Conservation (phyloP, 2,797 vertebrate genomes). For the Neosalanx taihuensis region DNA sequence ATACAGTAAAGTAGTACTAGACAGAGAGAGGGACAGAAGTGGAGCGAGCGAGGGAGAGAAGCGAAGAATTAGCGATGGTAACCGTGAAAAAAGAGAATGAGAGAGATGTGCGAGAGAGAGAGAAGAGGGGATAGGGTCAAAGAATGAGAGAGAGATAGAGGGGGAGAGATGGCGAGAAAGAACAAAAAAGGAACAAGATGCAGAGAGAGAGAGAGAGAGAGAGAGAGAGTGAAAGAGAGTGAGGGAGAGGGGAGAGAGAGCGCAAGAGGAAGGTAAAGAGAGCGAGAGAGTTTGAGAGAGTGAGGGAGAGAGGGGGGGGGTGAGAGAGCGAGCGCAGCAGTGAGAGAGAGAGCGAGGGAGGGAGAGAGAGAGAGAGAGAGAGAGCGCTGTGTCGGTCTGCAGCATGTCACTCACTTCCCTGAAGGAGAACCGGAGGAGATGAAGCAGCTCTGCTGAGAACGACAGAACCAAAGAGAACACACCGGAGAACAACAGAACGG, state of each 20-base stretch:
- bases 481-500: conserved; percentile 19
- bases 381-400: conserved; percentile 13
- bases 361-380: not conserved
- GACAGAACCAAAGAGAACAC: conserved; percentile 12
- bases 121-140: too few relatives aligned
- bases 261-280: conserved; percentile 8
- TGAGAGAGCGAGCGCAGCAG: not conserved
- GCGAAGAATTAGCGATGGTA: not conserved
- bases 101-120: not conserved
- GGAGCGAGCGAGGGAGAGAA: not conserved
- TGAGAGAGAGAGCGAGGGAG: not conserved
- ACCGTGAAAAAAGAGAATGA: not conserved
- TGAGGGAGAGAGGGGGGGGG: not conserved
- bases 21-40: not conserved
- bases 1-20: not conserved
- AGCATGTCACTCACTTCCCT: conserved; percentile 37
- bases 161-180: not conserved
- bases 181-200: not conserved
- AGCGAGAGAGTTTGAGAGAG: conserved; percentile 1
- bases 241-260: not conserved
- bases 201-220: not conserved
- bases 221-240: conserved; percentile 5
- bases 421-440: conserved; percentile 31
- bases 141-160: not conserved
- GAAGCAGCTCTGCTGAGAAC: conserved; percentile 43